Evolutionary conservation across 2,888 invertebrate species (phyloP).

Genomic region (Cantharis nigra): DNA sequence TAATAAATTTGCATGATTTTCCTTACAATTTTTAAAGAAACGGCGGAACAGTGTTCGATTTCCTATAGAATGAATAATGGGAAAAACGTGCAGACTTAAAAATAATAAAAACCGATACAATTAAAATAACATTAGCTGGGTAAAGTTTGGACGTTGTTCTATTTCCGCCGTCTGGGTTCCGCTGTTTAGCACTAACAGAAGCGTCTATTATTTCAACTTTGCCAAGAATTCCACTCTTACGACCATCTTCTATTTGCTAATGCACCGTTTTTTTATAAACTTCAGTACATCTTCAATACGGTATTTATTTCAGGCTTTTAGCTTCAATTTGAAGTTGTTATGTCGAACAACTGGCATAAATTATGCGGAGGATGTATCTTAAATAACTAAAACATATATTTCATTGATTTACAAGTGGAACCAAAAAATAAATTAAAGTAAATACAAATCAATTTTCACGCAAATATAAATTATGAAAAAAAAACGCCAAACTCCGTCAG

Average conservation of each 20-base stretch:
- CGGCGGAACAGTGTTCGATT: background rate
- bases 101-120: conserved; percentile 14
- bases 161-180: conserved; percentile 33
- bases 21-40: background rate
- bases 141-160: conserved; percentile 21
- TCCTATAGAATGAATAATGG: background rate
- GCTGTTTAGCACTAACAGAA: conserved; percentile 20
- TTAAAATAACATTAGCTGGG: conserved; percentile 27
- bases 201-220: conserved; percentile 16
- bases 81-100: background rate
- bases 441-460: background rate
- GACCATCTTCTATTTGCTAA: background rate
- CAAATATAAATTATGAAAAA: background rate
- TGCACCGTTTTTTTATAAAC: background rate
- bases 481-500: no score
- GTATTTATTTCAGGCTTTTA: background rate
- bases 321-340: background rate
- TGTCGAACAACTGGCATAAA: background rate
- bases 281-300: background rate
- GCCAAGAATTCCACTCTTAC: conserved; percentile 27
- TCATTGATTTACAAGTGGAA: background rate
- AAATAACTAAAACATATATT: background rate
- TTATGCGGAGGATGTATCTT: background rate
- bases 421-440: background rate
- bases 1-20: background rate